These are phyloP conservation scores for Abscondita cerata DNA, from an alignment of 2,888 invertebrate genomes.

Conservation along the genomic window DNA sequence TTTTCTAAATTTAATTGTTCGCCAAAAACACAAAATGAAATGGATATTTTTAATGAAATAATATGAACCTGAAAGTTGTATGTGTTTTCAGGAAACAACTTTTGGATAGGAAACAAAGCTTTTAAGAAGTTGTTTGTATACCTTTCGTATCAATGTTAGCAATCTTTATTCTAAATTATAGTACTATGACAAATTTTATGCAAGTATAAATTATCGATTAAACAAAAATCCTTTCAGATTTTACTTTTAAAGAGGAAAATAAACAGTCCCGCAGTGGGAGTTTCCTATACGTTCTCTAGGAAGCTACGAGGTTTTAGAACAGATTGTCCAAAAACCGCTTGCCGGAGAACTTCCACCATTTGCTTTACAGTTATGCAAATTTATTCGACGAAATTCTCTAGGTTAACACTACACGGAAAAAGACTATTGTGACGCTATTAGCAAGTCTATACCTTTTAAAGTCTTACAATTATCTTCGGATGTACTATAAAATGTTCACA, in stretches of 20 bases:
- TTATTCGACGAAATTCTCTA: slow-evolving; percentile 43
- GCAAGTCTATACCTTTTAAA: too few relatives aligned
- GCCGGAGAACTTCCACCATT: slow-evolving; percentile 39
- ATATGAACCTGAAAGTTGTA: slow-evolving; percentile 15
- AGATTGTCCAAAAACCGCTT: slow-evolving; percentile 48
- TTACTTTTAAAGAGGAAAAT: slow-evolving; percentile 37
- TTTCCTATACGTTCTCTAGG: slow-evolving; percentile 33
- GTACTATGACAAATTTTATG: slow-evolving; percentile 35
- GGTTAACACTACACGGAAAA: slow-evolving; percentile 32
- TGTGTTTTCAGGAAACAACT: slow-evolving; percentile 23
- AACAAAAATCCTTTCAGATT: slow-evolving; percentile 25
- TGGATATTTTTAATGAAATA: too few relatives aligned
- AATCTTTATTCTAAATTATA: slow-evolving; percentile 42
- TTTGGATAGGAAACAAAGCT: slow-evolving; percentile 22
- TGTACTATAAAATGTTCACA: too few relatives aligned
- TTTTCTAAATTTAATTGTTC: too few relatives aligned
- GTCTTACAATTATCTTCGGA: too few relatives aligned
- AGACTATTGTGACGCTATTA: slow-evolving; percentile 19
- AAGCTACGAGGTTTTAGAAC: slow-evolving; percentile 39
- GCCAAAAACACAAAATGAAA: too few relatives aligned
- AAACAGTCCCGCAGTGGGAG: slow-evolving; percentile 40
- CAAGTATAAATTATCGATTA: slow-evolving; percentile 36
- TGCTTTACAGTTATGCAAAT: slow-evolving; percentile 46
- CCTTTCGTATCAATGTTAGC: slow-evolving; percentile 41
- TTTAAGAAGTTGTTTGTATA: slow-evolving; percentile 27